Evolutionary conservation across 2,888 invertebrate species (phyloP).

Genomic region (Tiliacea aurago): DNA sequence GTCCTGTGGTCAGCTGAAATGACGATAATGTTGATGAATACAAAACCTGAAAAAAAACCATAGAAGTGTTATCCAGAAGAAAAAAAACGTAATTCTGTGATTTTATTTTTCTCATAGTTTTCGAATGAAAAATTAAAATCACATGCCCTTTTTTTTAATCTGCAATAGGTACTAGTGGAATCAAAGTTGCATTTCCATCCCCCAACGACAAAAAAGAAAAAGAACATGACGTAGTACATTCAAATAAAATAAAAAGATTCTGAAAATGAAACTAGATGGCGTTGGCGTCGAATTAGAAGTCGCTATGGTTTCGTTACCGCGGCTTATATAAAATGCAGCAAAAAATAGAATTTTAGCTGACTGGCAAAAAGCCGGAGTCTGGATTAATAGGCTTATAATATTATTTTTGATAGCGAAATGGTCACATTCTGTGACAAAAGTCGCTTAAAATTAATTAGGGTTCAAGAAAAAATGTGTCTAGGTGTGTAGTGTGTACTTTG

Average conservation of each 20-base stretch:
- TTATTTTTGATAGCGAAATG: constrained; percentile 15
- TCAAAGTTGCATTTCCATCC: too few species aligned
- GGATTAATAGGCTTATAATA: constrained; percentile 25
- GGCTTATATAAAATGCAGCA: neutral
- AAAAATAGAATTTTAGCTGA: fast-evolving
- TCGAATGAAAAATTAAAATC: neutral
- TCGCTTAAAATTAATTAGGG: constrained; percentile 10
- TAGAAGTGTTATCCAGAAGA: neutral
- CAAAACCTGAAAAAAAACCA: neutral
- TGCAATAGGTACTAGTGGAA: fast-evolving
- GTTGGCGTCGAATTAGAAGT: constrained; percentile 28
- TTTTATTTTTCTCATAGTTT: too few species aligned
- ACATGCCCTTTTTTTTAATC: neutral
- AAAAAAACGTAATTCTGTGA: too few species aligned
- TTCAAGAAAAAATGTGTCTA: too few species aligned
- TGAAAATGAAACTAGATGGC: constrained; percentile 23
- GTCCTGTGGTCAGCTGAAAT: neutral
- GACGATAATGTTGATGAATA: neutral
- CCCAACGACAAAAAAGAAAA: neutral
- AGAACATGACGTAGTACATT: neutral
- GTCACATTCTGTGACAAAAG: neutral
- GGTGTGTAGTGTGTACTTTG: too few species aligned
- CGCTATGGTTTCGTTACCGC: constrained; percentile 37
- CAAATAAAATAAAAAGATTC: neutral
- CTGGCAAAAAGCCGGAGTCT: constrained; percentile 31